Base-by-base conservation (phyloP, 2,113 vertebrate genomes). In the Strix uralensis region DNA sequence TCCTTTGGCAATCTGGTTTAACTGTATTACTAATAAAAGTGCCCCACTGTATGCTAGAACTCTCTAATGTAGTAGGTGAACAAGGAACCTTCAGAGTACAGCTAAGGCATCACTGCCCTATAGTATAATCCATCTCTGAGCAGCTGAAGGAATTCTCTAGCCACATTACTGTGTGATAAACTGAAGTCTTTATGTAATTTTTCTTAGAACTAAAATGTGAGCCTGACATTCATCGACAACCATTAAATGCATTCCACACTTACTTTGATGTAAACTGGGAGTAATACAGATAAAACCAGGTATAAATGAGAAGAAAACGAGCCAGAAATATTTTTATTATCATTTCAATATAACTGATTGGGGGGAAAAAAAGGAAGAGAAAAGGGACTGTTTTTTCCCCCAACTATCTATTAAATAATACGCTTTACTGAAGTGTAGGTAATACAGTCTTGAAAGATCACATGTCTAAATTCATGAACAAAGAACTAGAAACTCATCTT, bases 401-500 rank as follows among this genome's bases (percentile, higher is more conserved):
- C 21, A 69, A 42, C 65, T 34, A 75, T 59, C 40, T 55, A 54
- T 66, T 81, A 86, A 91, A 71, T 79, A 81, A 51, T 67, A 40
- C 3, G 52, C 3, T 74, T 93, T 83, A 61, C 44, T 61, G 32
- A 94, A 81, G 14, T 49, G 38, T 51, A 96, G 47, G 20, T 15
- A 94, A 86, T 71, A 61, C 1, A 22, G n/a, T 61, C 40, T 80
- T 81, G 63, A 90, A 94, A 89, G 29, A 80, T 67, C 70, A 55
- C 4, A 10, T 16, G 13, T 69, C 74, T 92, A 86, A 88, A 95
- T 81, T 69, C 13, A 86, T 63, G 49, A 79, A 81, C 21, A 49
- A 75, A 86, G n/a, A n/a, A 44, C 32, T 81, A 75, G 91, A 95
- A 94, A 80, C 66, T 91, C 71, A 63, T 94, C 62, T 26, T 75